phyloP scores from a whole-genome alignment of 1,140 invertebrate genomes.

The Eumaeus atala region DNA sequence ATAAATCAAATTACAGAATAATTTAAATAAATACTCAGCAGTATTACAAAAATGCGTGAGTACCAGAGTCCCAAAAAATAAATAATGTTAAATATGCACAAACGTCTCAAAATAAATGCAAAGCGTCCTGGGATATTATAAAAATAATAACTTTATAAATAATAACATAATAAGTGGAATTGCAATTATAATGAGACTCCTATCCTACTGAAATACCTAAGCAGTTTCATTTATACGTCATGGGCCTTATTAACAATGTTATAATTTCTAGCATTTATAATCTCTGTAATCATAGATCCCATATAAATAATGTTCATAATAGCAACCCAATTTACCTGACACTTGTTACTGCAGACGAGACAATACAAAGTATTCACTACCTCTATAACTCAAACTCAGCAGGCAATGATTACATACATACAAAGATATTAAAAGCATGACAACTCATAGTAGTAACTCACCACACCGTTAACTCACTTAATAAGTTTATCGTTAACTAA shows the following conservation, averaged over 20 bases:
- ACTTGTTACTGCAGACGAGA: background rate
- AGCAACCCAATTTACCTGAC: background rate
- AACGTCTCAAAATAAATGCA: background rate
- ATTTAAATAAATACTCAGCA: background rate
- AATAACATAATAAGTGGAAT: too few relatives aligned
- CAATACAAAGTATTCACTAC: background rate
- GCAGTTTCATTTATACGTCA: background rate
- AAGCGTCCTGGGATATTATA: background rate
- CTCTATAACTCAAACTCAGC: background rate
- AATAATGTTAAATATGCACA: background rate
- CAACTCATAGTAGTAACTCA: too few relatives aligned
- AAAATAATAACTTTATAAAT: background rate
- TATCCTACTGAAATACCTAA: background rate
- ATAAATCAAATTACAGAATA: background rate
- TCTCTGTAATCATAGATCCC: too few relatives aligned
- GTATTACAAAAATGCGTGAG: background rate
- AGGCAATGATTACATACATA: too few relatives aligned
- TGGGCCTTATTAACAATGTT: background rate
- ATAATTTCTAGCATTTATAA: background rate
- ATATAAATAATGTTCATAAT: background rate
- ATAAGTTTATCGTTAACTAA: too few relatives aligned
- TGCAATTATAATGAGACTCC: background rate
- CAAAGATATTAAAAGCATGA: too few relatives aligned
- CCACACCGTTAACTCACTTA: too few relatives aligned
- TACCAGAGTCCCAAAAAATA: background rate